phyloP scores from a whole-genome alignment of 2,113 vertebrate genomes.

The Empidonax traillii region DNA sequence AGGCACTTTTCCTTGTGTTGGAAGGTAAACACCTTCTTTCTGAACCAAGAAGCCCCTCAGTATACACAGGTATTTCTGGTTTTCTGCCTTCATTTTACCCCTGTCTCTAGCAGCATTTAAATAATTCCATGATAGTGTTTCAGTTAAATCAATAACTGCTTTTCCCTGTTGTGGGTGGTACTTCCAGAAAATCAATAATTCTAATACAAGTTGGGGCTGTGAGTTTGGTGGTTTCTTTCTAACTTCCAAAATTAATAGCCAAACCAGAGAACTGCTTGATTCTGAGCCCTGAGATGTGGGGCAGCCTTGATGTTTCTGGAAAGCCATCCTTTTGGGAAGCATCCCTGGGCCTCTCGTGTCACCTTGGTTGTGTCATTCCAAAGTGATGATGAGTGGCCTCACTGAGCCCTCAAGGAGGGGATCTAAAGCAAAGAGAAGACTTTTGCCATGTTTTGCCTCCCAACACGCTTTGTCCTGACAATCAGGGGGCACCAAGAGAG shows the following conservation, averaged over 20 bases:
- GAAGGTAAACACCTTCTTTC: not conserved
- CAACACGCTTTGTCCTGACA: not conserved
- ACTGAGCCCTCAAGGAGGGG: not conserved
- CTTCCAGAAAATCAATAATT: not conserved
- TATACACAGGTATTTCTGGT: not conserved
- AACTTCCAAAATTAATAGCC: not conserved
- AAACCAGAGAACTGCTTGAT: not conserved
- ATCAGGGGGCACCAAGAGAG: not conserved
- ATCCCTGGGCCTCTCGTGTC: not conserved
- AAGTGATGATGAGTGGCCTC: not conserved
- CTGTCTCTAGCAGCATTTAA: not conserved
- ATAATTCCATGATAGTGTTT: not conserved
- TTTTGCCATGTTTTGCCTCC: not conserved
- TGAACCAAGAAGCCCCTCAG: not conserved
- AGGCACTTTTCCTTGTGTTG: not conserved
- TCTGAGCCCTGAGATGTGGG: not conserved
- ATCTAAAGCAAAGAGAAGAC: rapidly evolving
- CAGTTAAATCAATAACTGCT: not conserved
- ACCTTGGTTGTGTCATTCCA: not conserved
- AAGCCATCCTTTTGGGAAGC: not conserved
- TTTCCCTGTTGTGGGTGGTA: not conserved
- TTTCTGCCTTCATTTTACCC: not conserved
- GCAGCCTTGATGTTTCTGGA: not conserved
- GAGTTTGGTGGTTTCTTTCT: not conserved
- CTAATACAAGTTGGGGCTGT: not conserved